These are phyloP conservation scores for Anastatus disparis DNA, from an alignment of 1,140 invertebrate genomes.

Conservation along the genomic window DNA sequence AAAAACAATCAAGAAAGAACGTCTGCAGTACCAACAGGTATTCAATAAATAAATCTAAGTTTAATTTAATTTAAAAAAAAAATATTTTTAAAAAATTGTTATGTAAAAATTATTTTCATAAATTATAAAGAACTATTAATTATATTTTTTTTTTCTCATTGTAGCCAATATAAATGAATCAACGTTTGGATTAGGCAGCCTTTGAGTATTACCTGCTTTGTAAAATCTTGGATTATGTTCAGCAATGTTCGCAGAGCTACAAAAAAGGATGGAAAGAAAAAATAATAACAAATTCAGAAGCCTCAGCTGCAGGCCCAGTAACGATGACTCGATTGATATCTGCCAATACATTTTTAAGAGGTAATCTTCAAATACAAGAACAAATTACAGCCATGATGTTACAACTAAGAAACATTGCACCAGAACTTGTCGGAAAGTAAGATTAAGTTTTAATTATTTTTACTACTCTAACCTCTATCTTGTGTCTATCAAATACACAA, in stretches of 20 bases:
- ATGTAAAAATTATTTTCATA: neutral
- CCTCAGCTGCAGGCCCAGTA: conserved; percentile 84
- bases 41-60: neutral
- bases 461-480: no score
- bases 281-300: conserved; percentile 91
- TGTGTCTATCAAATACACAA: no score
- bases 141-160: conserved; percentile 38
- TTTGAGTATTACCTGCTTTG: conserved; percentile 86
- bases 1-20: conserved; percentile 68
- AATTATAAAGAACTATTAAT: neutral
- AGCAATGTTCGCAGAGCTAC: conserved; percentile 89
- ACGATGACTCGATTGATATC: conserved; percentile 83
- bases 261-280: conserved; percentile 94
- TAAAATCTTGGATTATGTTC: conserved; percentile 87
- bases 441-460: no score
- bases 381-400: conserved; percentile 89
- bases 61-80: neutral
- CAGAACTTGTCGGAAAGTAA: no score
- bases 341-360: conserved; percentile 86
- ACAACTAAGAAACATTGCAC: no score
- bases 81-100: neutral
- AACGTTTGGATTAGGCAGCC: conserved; percentile 83
- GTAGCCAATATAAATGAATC: conserved; percentile 75
- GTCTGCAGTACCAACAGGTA: conserved; percentile 71
- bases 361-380: conserved; percentile 89